These are phyloP conservation scores for Peribatodes rhomboidaria DNA, from an alignment of 2,888 invertebrate genomes.

Conservation along the genomic window DNA sequence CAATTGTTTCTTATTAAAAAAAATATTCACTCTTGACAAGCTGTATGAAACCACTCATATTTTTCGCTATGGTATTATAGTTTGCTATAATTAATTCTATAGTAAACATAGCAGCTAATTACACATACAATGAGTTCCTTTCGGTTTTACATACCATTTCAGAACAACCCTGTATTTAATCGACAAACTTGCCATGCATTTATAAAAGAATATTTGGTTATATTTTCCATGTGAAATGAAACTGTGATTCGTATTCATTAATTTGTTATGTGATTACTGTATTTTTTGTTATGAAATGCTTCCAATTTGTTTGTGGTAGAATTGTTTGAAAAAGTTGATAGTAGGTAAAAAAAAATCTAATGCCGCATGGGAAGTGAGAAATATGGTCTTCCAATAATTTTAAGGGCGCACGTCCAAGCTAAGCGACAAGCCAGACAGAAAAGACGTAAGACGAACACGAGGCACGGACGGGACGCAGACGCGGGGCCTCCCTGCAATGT, in stretches of 20 bases:
- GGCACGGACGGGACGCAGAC: too few relatives aligned
- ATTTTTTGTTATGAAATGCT: conserved; percentile 4
- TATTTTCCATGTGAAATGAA: conserved; percentile 6
- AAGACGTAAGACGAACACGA: too few relatives aligned
- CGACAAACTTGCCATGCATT: conserved; percentile 11
- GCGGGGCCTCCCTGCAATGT: too few relatives aligned
- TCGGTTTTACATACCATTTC: background rate
- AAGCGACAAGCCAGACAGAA: too few relatives aligned
- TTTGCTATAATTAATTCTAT: background rate
- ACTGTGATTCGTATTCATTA: conserved; percentile 19
- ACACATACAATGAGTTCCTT: background rate
- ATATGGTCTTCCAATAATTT: background rate
- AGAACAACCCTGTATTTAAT: background rate
- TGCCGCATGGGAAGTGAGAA: background rate
- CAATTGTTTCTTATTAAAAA: too few relatives aligned
- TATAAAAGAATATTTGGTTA: conserved; percentile 5
- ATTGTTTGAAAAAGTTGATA: conserved; percentile 1
- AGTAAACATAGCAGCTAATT: background rate
- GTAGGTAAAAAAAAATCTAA: background rate
- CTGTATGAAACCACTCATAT: too few relatives aligned
- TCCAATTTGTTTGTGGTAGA: background rate
- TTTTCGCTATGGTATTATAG: too few relatives aligned
- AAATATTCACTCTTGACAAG: too few relatives aligned
- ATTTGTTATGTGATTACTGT: conserved; percentile 2
- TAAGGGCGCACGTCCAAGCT: too few relatives aligned